Conservation (phyloP, 2,797 vertebrate genomes). For the Sebastes minor region DNA sequence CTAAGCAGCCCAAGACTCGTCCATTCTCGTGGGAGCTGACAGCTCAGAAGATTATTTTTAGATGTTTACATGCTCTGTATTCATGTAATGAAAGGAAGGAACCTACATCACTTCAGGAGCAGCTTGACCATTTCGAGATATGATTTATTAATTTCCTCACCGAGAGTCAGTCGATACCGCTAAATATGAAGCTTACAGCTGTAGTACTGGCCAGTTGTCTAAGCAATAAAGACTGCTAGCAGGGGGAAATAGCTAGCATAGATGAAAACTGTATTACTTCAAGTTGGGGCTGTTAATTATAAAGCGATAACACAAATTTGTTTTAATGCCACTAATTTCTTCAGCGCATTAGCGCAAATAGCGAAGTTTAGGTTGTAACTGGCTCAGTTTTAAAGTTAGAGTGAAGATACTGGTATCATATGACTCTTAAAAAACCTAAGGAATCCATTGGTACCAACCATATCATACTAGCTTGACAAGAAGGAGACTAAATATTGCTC, state of each 20-base stretch:
- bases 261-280: background rate
- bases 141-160: background rate
- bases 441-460: no score
- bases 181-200: background rate
- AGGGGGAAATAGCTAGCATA: background rate
- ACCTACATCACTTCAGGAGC: background rate
- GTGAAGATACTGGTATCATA: no score
- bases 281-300: no score
- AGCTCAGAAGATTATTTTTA: conserved; percentile 7
- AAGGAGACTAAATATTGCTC: no score
- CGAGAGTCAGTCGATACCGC: background rate
- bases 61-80: background rate
- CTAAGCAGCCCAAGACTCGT: conserved; percentile 7
- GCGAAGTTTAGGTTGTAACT: no score
- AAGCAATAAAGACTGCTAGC: background rate
- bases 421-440: no score
- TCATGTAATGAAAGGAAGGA: background rate
- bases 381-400: no score
- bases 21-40: background rate
- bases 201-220: background rate
- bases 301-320: no score
- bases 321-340: no score
- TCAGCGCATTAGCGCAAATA: no score
- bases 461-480: no score
- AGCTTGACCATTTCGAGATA: background rate